Evolutionary conservation across 2,113 vertebrate species (phyloP), one percentile per base, ranked within the genome.

Genomic region (Trochalopteron elliotii): DNA sequence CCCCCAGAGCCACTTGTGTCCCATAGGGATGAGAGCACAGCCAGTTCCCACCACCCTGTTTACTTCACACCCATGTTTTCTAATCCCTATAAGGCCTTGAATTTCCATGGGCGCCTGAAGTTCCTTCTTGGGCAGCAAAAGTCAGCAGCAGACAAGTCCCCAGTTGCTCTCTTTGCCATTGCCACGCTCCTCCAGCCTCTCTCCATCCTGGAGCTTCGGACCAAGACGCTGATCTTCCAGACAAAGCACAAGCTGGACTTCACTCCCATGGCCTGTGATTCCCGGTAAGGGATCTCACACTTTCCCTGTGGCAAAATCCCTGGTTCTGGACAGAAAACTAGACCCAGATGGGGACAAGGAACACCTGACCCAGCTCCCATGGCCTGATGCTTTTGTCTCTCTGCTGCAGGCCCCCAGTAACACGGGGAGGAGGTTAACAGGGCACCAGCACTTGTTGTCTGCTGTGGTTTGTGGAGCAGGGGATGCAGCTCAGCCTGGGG

Each of bases 201-300:
- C 25, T 91, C 94, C 45, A 89, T 92, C 68, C 55, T 91, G 68
- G 80, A 96, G 72, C 87, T 96, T 25, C 27, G 0, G 25, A 93
- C 80, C 18, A 55, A 96, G 78, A 83, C 2, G 0, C 27, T 95
- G n/a, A 39, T 91, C 42, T 96, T 96, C 55, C 76, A 95, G 80
- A 89, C 91, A 27, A 96, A 96, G 47, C 77, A 94, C 83, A 96
- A 96, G 56, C 72, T 96, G 68, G 93, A 96, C 56, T 96, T 96
- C 80, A 95, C 94, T 81, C 77, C 93, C 14, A 33, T 27, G 33
- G 93, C 93, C 45, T 95, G 94, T 45, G 93, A 96, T 74, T 80
- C 91, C 37, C 1, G 50, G 91, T 96, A 81, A 30, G 44, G 14
- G 45, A 57, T 33, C 68, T 93, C 59, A 19, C 13, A 1, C 40